Evolutionary conservation across 2,797 vertebrate genomes (phyloP), one percentile per base, ranked within the genome.

Genomic region (Tympanoctomys barrerae): DNA sequence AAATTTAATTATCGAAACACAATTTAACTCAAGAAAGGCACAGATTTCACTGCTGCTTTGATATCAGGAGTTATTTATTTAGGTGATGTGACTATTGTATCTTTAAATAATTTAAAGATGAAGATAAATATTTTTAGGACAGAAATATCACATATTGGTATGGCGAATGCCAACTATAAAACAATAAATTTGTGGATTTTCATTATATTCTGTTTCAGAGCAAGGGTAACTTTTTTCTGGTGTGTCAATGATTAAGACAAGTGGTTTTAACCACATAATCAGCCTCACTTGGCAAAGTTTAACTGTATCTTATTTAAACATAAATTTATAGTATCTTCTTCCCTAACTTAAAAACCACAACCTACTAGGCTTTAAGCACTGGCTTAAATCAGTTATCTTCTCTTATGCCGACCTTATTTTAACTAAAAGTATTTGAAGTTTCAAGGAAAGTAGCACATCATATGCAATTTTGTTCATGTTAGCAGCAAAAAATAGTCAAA

Each of bases 81-180:
- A 18, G 28, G 31, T 87, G 80, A 66, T 46, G 33, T 49, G 28
- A 88, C 31, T 66, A 57, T 19, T 21, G 11, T 84, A 0, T 26
- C 12, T 54, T 86, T 94, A 70, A 79, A 62, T 87, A 39, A 71
- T 77, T 86, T 80, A 62, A 31, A 86, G 87, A 88, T 64, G 36
- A 87, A 59, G 70, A 83, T 62, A 5, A 82, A 86, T 8, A 52
- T 95, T 87, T 91, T 5, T 73, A 93, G 79, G 83, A 94, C 73
- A 91, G 28, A 68, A 36, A 33, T 0, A 5, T 71, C 26, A 78
- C 89, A n/a, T 7, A 24, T 19, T 68, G 52, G 1, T 42, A 36
- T 71, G n/a, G 14, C 14, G 71, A 42, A 52, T 57, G n/a, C 1
- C 24, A 79, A 2, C 3, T 85, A 21, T 71, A 46, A 59, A 71